A percentile compares a stretch with the other conserved stretches of the same genome.
Conservation (phyloP, 2,797 vertebrate genomes). For the Eremophila alpestris region DNA sequence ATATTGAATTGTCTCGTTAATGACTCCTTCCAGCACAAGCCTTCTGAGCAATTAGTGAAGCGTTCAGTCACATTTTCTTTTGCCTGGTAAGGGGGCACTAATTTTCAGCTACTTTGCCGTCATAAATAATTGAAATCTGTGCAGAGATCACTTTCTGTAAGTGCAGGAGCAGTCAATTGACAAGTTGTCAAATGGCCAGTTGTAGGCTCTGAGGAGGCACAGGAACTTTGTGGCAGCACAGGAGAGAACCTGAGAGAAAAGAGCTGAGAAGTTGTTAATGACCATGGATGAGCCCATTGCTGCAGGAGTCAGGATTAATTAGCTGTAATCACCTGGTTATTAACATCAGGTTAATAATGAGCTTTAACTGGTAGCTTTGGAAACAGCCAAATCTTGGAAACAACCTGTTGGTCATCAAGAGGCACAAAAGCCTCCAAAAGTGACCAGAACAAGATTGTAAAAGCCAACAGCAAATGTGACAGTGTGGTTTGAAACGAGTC, state of each 20-base stretch:
- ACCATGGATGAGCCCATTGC: background rate
- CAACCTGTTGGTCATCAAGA: background rate
- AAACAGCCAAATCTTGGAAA: background rate
- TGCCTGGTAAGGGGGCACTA: constrained; percentile 12
- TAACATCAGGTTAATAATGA: background rate
- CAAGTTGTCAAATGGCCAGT: constrained; percentile 27
- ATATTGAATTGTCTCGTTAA: background rate
- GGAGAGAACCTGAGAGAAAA: background rate
- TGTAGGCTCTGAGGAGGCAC: background rate
- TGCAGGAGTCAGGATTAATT: background rate
- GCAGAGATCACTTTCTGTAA: constrained; percentile 32
- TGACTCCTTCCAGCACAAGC: constrained; percentile 10
- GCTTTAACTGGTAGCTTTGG: background rate
- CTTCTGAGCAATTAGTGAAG: constrained; percentile 39
- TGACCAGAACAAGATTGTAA: background rate
- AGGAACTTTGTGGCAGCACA: background rate
- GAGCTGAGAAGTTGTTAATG: background rate
- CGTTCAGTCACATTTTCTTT: constrained; percentile 7
- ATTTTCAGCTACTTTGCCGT: constrained; percentile 55
- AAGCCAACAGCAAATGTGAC: background rate
- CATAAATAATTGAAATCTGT: constrained; percentile 57
- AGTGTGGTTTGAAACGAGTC: background rate
- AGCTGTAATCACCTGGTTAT: background rate
- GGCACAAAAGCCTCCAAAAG: background rate
- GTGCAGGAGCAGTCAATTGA: constrained; percentile 44